Percentiles rank a stretch among this genome's conserved stretches.
Conservation (phyloP, 2,113 vertebrate species). For the Takifugu bimaculatus region DNA sequence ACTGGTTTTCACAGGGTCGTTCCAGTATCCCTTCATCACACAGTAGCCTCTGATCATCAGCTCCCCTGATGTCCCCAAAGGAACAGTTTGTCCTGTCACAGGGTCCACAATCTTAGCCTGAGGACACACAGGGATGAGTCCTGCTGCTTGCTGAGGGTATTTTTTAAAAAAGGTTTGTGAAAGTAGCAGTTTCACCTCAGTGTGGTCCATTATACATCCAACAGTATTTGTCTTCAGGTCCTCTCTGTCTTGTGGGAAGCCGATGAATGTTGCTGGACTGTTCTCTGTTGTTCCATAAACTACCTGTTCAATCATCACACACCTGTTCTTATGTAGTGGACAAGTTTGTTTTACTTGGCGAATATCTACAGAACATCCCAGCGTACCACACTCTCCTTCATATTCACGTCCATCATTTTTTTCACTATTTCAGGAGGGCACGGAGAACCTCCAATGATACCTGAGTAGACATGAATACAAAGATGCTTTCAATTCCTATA, state of each 20-base stretch:
- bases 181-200: conserved; percentile 75
- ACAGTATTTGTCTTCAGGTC: conserved; percentile 76
- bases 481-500: too few species aligned
- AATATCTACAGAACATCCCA: background rate
- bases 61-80: conserved; percentile 81
- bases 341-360: too few species aligned
- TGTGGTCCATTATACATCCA: conserved; percentile 82
- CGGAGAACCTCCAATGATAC: too few species aligned
- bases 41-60: conserved; percentile 86
- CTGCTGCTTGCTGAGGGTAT: background rate
- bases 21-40: conserved; percentile 93
- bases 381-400: background rate
- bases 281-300: conserved; percentile 93
- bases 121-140: background rate
- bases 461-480: too few species aligned
- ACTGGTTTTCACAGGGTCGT: conserved; percentile 76
- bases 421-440: too few species aligned
- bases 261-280: conserved; percentile 87
- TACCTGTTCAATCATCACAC: conserved; percentile 63
- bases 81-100: conserved; percentile 63
- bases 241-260: conserved; percentile 74
- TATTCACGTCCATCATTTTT: background rate
- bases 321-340: background rate
- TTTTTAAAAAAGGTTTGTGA: background rate
- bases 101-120: conserved; percentile 86